Evolutionary conservation across 2,797 vertebrate species (phyloP).

Genomic region (Poeciliopsis paucimaculata): DNA sequence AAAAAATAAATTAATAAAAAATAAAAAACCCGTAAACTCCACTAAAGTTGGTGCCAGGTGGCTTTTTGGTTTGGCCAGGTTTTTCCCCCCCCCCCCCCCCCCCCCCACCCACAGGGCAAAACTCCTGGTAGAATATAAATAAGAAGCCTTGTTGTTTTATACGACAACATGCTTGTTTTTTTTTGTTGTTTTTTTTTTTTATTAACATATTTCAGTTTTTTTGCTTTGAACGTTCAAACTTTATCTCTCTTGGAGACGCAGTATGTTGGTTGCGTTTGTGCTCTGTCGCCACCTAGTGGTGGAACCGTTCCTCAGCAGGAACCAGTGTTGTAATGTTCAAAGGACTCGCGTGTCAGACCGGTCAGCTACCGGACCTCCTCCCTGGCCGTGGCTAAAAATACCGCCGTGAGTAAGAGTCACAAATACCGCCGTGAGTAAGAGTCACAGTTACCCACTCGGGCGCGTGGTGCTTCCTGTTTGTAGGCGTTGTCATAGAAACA

Average conservation of each 20-base stretch:
- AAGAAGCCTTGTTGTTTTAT: too few relatives aligned
- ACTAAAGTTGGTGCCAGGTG: too few relatives aligned
- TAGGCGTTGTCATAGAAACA: conserved; percentile 56
- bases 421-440: conserved; percentile 67
- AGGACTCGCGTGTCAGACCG: conserved; percentile 22
- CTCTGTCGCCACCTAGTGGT: conserved; percentile 65
- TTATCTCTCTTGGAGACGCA: background rate
- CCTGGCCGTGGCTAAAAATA: conserved; percentile 65
- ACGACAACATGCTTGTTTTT: too few relatives aligned
- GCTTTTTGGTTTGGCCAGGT: too few relatives aligned
- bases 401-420: conserved; percentile 56
- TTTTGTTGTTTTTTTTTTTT: too few relatives aligned
- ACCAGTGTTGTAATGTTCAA: background rate
- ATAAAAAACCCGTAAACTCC: too few relatives aligned
- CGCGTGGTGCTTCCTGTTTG: conserved; percentile 62
- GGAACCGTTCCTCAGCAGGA: background rate
- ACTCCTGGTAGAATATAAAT: too few relatives aligned
- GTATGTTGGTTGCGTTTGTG: conserved; percentile 16
- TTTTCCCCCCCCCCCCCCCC: too few relatives aligned
- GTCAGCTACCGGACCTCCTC: conserved; percentile 39
- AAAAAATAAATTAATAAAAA: too few relatives aligned
- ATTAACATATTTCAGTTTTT: too few relatives aligned
- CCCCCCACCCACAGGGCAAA: too few relatives aligned
- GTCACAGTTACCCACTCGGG: conserved; percentile 7
- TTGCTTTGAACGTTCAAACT: too few relatives aligned